Percentiles rank a stretch among this genome's conserved stretches.
These are phyloP conservation scores for Actinostola sp. DNA, from an alignment of 92 coral and sea anemone species.

Conservation along the genomic window DNA sequence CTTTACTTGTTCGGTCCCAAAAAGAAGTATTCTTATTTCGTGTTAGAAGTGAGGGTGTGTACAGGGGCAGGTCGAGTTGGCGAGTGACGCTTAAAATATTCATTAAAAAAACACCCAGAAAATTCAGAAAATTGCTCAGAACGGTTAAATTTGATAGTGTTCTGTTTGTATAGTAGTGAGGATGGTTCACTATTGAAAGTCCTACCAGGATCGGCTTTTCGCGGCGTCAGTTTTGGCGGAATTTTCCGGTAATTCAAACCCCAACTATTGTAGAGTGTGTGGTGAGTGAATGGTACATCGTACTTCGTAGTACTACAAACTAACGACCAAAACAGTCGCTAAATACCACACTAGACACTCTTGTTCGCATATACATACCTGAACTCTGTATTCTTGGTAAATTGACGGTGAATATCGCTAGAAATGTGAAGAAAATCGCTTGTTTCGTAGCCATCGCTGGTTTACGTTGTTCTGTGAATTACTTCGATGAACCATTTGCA, in stretches of 20 bases:
- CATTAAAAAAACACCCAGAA: slow-evolving; percentile 21
- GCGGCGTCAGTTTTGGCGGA: slow-evolving; percentile 31
- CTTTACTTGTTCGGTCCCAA: too few relatives aligned
- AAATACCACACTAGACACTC: not conserved
- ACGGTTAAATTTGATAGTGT: not conserved
- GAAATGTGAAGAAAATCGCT: slow-evolving; percentile 16
- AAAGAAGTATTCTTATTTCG: too few relatives aligned
- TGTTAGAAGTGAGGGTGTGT: slow-evolving; percentile 40
- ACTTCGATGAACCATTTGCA: slow-evolving; percentile 12
- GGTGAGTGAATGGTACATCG: not conserved
- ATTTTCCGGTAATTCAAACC: slow-evolving; percentile 29
- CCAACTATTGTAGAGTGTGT: not conserved
- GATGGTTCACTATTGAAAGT: not conserved
- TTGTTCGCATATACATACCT: slow-evolving; percentile 13
- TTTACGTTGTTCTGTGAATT: slow-evolving; percentile 28
- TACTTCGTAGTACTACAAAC: slow-evolving; percentile 21
- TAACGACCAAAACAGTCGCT: slow-evolving; percentile 10
- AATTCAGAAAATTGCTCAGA: not conserved
- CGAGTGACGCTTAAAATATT: slow-evolving; percentile 18
- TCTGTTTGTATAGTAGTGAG: not conserved
- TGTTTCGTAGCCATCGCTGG: slow-evolving; percentile 10
- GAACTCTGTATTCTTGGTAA: slow-evolving; percentile 27
- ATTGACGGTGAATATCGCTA: not conserved
- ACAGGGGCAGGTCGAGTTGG: slow-evolving; percentile 40
- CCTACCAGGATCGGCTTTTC: not conserved